These are phyloP conservation scores for Sus cebifrons DNA, from an alignment of 2,797 vertebrate genomes.

Conservation along the genomic window DNA sequence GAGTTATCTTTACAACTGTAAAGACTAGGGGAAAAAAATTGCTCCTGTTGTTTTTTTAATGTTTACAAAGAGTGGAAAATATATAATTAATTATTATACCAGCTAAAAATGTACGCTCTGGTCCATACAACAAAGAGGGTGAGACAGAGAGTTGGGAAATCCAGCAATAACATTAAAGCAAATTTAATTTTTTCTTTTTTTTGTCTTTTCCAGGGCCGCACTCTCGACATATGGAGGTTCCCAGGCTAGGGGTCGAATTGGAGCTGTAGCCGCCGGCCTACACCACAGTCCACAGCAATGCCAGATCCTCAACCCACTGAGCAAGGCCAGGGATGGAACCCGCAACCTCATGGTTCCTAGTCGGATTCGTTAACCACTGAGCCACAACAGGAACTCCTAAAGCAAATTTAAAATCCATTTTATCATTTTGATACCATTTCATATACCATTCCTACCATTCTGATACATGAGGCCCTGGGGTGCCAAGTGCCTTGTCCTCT, in stretches of 20 bases:
- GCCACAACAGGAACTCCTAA: background rate
- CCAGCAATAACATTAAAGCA: background rate
- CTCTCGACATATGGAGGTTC: too few species aligned
- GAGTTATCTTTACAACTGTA: background rate
- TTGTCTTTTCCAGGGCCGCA: too few species aligned
- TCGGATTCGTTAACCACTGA: too few species aligned
- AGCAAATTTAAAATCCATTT: background rate
- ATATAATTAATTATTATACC: background rate
- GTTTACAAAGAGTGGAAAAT: constrained; percentile 29
- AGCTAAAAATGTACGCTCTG: background rate
- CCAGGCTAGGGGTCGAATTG: too few species aligned
- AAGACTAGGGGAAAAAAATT: background rate
- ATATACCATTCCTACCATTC: background rate
- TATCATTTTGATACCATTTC: background rate
- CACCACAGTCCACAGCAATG: too few species aligned
- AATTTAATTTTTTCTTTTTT: background rate
- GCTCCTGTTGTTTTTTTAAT: background rate
- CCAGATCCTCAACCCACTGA: too few species aligned
- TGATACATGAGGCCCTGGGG: background rate
- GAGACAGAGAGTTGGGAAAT: background rate
- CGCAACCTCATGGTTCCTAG: too few species aligned
- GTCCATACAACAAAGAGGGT: background rate
- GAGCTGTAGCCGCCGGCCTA: too few species aligned
- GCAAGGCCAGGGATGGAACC: too few species aligned
- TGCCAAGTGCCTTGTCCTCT: background rate